Percentiles rank a stretch among this genome's conserved stretches.
Evolutionary conservation across 2,797 vertebrate species (phyloP).

Genomic region (Melanotaenia pygmaea): DNA sequence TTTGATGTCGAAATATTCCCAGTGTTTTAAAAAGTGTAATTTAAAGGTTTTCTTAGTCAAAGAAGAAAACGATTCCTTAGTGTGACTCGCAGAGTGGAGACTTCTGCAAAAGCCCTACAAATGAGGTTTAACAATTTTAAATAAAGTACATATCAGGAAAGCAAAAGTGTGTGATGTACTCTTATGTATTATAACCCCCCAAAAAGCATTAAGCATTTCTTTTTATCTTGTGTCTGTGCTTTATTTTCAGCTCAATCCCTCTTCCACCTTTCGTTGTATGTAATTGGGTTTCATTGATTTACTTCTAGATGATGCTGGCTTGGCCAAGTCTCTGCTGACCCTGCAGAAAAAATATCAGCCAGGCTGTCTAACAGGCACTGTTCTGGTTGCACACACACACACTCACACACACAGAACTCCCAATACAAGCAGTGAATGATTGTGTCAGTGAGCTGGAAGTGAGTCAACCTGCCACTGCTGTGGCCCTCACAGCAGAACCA

Average conservation of each 20-base stretch:
- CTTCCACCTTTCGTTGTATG: slow-evolving; percentile 70
- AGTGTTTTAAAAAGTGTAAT: slow-evolving; percentile 7
- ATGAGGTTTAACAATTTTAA: slow-evolving; percentile 9
- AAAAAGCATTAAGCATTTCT: slow-evolving; percentile 37
- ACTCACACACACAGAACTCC: slow-evolving; percentile 44
- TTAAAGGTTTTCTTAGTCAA: slow-evolving; percentile 5
- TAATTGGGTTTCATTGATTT: slow-evolving; percentile 84
- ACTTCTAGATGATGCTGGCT: slow-evolving; percentile 72
- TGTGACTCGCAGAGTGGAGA: slow-evolving; percentile 39
- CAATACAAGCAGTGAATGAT: slow-evolving; percentile 74
- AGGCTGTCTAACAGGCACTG: slow-evolving; percentile 67
- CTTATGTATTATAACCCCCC: slow-evolving; percentile 14
- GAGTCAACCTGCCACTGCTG: slow-evolving; percentile 71
- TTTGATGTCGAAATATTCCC: slow-evolving; percentile 15
- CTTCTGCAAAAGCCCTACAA: slow-evolving; percentile 13
- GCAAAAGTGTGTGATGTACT: slow-evolving; percentile 38
- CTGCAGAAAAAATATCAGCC: slow-evolving; percentile 80
- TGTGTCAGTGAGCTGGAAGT: slow-evolving; percentile 77
- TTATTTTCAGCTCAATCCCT: slow-evolving; percentile 51
- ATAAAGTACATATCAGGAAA: not conserved
- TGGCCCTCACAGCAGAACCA: slow-evolving; percentile 64
- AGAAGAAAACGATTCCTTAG: slow-evolving; percentile 17
- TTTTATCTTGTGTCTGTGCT: slow-evolving; percentile 41
- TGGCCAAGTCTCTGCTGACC: slow-evolving; percentile 81
- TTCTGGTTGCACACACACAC: slow-evolving; percentile 32